phyloP scores from a whole-genome alignment of 2,797 vertebrate genomes.

The Microcaecilia unicolor region DNA sequence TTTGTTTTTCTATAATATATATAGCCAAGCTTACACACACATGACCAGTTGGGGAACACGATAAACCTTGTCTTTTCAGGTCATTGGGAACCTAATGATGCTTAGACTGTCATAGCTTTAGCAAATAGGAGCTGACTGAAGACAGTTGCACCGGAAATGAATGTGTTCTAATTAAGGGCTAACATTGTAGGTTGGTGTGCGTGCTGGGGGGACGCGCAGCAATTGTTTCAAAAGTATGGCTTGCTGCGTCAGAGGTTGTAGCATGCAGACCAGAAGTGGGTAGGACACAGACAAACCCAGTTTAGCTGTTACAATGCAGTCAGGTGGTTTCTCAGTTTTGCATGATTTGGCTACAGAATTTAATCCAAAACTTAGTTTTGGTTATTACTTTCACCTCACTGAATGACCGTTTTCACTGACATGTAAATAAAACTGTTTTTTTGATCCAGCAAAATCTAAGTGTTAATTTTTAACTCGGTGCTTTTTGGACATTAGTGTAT shows the following conservation, averaged over 20 bases:
- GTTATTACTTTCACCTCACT: conserved; percentile 39
- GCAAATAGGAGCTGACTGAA: conserved; percentile 27
- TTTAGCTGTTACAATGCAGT: conserved; percentile 32
- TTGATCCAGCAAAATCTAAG: conserved; percentile 33
- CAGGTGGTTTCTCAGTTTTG: conserved; percentile 43
- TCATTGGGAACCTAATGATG: conserved; percentile 28
- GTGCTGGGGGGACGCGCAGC: conserved; percentile 3
- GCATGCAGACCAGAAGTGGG: conserved; percentile 34
- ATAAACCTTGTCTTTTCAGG: conserved; percentile 29
- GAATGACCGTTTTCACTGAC: conserved; percentile 35
- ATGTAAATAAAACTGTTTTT: conserved; percentile 29
- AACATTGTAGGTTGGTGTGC: conserved; percentile 27
- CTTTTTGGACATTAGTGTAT: conserved; percentile 38
- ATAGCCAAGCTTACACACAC: too few relatives aligned
- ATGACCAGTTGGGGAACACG: conserved; percentile 34
- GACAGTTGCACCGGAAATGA: conserved; percentile 28
- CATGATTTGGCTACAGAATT: conserved; percentile 45
- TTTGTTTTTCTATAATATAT: too few relatives aligned
- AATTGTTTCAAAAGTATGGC: conserved; percentile 3
- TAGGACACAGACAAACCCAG: conserved; percentile 35
- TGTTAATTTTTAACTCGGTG: conserved; percentile 40
- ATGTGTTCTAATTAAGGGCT: conserved; percentile 52
- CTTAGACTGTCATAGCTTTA: conserved; percentile 28
- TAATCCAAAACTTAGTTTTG: conserved; percentile 31
- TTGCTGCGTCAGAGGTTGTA: conserved; percentile 20